Base-by-base conservation (phyloP, 2,888 invertebrate species). In the Rhyacophila evoluta region DNA sequence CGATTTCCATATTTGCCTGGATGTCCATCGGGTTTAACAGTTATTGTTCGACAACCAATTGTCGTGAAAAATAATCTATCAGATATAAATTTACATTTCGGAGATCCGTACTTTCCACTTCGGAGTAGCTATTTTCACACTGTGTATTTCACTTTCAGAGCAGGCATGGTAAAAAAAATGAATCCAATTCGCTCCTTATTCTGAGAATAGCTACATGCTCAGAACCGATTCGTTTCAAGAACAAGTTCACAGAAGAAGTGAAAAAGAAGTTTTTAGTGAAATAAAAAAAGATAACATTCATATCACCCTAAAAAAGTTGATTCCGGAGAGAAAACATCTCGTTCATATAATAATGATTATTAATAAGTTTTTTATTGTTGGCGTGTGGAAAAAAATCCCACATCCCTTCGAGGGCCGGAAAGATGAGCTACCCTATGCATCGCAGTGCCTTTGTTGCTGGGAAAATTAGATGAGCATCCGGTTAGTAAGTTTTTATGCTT, bases 401-500 rank as follows among this genome's bases (percentile, higher is more conserved):
- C 67, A 75, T 72, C 74, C 74, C 74, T 55, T 41, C 39, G 70
- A 55, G 70, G 74, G 73, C 70, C 39, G 69, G 19, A 55, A 19
- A 11, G 33, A 33, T 69, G 69, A n/a, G 28, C n/a, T 69, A 28
- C 12, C 69, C 75, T 38, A 37, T 38, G 27, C 25, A 73, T 68
- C 39, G 74, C 74, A 55, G 72, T 74, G 68, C 72, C 78, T 78
- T 80, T 78, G 78, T 77, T 80, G 72, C 70, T 73, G 75, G 80
- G 72, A 72, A 70, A 80, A 80, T 78, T 80, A 78, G 78, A 72
- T 33, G 78, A 78, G 74, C 78, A 78, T 80, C 80, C 80, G 78
- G 78, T 74, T 70, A 74, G 39, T 71, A 77, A 71, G 74, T 80
- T 77, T 76, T 41, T 68, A 41, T 29, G 67, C 55, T 1, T 5